Evolutionary conservation across 2,797 vertebrate species (phyloP).

Genomic region (Myotis daubentonii): DNA sequence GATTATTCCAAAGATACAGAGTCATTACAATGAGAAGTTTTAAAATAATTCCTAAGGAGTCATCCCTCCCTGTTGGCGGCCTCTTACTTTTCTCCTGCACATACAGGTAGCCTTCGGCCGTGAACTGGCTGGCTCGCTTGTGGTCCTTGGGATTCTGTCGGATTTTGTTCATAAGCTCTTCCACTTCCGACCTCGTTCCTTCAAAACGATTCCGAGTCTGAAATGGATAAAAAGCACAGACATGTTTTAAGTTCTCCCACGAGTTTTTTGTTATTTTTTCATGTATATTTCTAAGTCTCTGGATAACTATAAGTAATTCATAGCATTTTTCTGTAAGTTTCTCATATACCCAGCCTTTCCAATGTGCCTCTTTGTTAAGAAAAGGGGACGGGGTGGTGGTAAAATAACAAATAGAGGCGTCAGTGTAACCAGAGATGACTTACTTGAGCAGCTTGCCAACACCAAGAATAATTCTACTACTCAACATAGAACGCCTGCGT

Average conservation of each 20-base stretch:
- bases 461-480: background rate
- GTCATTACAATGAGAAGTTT: background rate
- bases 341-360: background rate
- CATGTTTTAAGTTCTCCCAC: background rate
- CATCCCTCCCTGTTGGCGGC: rapidly evolving
- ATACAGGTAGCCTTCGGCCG: slow-evolving; percentile 96
- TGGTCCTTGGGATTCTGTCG: slow-evolving; percentile 93
- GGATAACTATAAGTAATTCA: background rate
- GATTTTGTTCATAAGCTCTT: slow-evolving; percentile 96
- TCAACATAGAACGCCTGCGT: background rate
- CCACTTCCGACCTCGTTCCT: slow-evolving; percentile 95
- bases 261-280: background rate
- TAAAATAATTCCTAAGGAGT: background rate
- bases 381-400: background rate
- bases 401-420: background rate
- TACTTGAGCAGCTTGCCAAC: background rate
- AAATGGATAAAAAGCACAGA: background rate
- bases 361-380: background rate
- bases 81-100: slow-evolving; percentile 97
- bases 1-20: background rate
- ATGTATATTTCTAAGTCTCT: background rate
- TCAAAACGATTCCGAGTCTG: slow-evolving; percentile 98
- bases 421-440: background rate
- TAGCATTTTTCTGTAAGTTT: background rate
- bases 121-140: slow-evolving; percentile 94